These are phyloP conservation scores for Synaphobranchus kaupii DNA, from an alignment of 2,797 vertebrate genomes.

Conservation along the genomic window DNA sequence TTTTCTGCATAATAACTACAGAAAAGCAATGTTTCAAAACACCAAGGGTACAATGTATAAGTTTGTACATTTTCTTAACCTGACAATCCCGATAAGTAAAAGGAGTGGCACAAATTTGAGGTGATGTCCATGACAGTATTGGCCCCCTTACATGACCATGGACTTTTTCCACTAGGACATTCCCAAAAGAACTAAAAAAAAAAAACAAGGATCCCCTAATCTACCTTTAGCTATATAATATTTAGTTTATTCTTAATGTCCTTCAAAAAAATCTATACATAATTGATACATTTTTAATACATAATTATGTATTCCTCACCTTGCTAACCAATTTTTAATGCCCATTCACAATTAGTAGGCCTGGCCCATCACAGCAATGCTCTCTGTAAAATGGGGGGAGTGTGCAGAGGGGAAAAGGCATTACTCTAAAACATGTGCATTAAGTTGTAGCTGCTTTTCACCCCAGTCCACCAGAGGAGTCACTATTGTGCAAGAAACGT, in stretches of 20 bases:
- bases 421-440: not conserved
- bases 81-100: not conserved
- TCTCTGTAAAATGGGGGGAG: not conserved
- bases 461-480: not conserved
- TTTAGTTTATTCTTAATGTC: not conserved
- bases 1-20: constrained; percentile 22
- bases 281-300: not conserved
- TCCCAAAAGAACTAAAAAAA: not conserved
- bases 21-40: constrained; percentile 20
- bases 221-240: not conserved
- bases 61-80: not conserved
- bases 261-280: not conserved
- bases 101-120: not conserved
- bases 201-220: not conserved
- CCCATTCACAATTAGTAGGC: not conserved
- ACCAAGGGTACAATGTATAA: not conserved
- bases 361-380: not conserved
- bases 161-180: not conserved
- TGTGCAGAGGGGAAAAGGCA: too few relatives aligned
- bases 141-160: too few relatives aligned
- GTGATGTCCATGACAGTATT: not conserved
- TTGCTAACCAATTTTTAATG: not conserved
- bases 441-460: not conserved
- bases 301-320: not conserved
- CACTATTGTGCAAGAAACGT: not conserved